A percentile compares a stretch with the other conserved stretches of the same genome.
phyloP scores from a whole-genome alignment of 53 echinoderm and acorn worm genomes.

The Stichopus horrens region DNA sequence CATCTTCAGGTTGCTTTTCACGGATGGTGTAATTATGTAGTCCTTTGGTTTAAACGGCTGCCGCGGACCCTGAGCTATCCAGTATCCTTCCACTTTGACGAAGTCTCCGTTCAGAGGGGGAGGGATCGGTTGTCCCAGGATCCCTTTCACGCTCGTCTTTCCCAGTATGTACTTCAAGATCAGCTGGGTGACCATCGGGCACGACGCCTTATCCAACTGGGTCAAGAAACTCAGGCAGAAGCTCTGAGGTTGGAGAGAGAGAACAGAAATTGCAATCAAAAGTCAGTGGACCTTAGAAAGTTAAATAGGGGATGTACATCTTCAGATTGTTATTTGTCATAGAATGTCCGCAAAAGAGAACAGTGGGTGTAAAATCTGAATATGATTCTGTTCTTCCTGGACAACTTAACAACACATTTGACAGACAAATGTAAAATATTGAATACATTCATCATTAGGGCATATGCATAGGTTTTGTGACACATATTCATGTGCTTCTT shows the following conservation, averaged over 20 bases:
- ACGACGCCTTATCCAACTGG: constrained; percentile 90
- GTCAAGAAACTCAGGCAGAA: constrained; percentile 97
- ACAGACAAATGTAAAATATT: too few species aligned
- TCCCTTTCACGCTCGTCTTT: constrained; percentile 67
- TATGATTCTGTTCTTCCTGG: too few species aligned
- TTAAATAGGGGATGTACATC: not conserved
- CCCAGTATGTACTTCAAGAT: constrained; percentile 82
- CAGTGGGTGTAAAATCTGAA: too few species aligned
- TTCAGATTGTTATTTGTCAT: too few species aligned
- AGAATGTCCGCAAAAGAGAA: too few species aligned
- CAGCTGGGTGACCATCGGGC: constrained; percentile 90
- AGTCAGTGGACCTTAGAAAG: not conserved
- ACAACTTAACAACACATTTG: too few species aligned
- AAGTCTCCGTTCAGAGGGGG: constrained; percentile 62
- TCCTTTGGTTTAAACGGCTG: constrained; percentile 66
- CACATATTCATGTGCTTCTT: too few species aligned
- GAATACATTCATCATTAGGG: too few species aligned
- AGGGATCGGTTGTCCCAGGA: constrained; percentile 87
- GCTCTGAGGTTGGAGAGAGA: constrained; percentile 56
- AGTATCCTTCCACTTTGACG: constrained; percentile 94
- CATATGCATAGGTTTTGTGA: too few species aligned
- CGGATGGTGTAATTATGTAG: constrained; percentile 89
- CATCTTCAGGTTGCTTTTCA: constrained; percentile 81
- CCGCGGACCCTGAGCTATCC: constrained; percentile 74
- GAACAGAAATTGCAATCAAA: not conserved